phyloP scores from a whole-genome alignment of 2,113 vertebrate genomes.

The Athene noctua region DNA sequence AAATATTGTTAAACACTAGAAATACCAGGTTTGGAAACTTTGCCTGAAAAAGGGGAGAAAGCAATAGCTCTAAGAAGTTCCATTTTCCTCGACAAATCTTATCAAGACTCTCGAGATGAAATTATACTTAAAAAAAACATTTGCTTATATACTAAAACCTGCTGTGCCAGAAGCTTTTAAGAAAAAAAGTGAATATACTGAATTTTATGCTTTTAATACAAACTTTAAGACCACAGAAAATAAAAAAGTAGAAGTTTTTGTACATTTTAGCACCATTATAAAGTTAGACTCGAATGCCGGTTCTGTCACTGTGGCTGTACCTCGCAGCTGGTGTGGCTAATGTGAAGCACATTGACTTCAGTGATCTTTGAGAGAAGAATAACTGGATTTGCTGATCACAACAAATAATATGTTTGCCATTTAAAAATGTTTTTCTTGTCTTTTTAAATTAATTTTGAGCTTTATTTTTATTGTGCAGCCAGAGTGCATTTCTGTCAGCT shows the following conservation, averaged over 20 bases:
- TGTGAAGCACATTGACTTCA: conserved; percentile 16
- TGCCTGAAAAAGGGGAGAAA: background rate
- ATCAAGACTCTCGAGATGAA: background rate
- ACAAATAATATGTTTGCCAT: background rate
- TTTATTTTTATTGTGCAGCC: background rate
- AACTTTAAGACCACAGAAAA: conserved; percentile 40
- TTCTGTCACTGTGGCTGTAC: background rate
- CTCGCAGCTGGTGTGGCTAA: background rate
- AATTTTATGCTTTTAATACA: conserved; percentile 39
- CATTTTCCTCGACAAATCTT: background rate
- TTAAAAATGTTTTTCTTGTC: background rate
- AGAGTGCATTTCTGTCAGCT: conserved; percentile 77
- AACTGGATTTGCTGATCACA: background rate
- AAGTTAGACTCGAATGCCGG: background rate
- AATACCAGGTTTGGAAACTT: background rate
- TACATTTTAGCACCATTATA: conserved; percentile 70
- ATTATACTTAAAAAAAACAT: background rate
- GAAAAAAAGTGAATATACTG: conserved; percentile 27
- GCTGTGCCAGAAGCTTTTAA: background rate
- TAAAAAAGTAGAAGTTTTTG: conserved; percentile 50
- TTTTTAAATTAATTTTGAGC: conserved; percentile 4
- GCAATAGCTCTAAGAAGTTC: conserved; percentile 2
- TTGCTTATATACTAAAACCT: background rate
- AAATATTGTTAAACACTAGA: background rate
- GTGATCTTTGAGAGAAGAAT: conserved; percentile 25